phyloP scores from a whole-genome alignment of 2,113 vertebrate species.

The Etia nguti region DNA sequence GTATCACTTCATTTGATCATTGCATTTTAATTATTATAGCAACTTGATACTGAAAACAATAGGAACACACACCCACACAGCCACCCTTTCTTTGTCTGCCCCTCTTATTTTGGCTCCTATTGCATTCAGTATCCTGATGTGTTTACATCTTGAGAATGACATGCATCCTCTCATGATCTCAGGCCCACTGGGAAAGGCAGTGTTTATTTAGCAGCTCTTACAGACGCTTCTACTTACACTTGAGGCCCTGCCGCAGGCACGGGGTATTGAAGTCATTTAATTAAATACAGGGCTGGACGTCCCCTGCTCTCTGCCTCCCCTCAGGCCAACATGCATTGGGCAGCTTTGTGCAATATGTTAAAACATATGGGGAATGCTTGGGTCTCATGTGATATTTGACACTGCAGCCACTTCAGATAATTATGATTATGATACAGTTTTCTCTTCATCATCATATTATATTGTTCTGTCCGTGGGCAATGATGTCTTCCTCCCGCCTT shows the following conservation, averaged over 20 bases:
- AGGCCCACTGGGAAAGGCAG: conserved; percentile 83
- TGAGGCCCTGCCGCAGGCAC: conserved; percentile 68
- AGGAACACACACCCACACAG: not conserved
- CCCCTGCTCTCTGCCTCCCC: conserved; percentile 73
- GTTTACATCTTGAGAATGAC: conserved; percentile 79
- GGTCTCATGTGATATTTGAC: conserved; percentile 55
- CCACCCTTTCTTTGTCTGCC: not conserved
- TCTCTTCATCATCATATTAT: not conserved
- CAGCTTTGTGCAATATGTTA: conserved; percentile 66
- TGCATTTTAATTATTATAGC: not conserved
- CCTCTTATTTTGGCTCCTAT: not conserved
- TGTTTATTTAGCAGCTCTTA: conserved; percentile 90
- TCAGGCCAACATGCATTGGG: conserved; percentile 69
- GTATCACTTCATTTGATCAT: not conserved
- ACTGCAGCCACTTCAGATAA: conserved; percentile 41
- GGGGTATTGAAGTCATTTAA: conserved; percentile 85
- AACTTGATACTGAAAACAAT: not conserved
- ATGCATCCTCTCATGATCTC: conserved; percentile 82
- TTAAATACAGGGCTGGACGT: conserved; percentile 81
- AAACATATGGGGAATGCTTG: conserved; percentile 48
- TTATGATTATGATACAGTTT: conserved; percentile 45
- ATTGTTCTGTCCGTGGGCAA: conserved; percentile 28
- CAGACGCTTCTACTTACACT: conserved; percentile 74
- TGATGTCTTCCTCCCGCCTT: conserved; percentile 4
- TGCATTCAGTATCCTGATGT: conserved; percentile 16